Percentiles rank a stretch among this genome's conserved stretches.
Conservation (phyloP, 2,888 invertebrate species). For the Loripinus fragilis region DNA sequence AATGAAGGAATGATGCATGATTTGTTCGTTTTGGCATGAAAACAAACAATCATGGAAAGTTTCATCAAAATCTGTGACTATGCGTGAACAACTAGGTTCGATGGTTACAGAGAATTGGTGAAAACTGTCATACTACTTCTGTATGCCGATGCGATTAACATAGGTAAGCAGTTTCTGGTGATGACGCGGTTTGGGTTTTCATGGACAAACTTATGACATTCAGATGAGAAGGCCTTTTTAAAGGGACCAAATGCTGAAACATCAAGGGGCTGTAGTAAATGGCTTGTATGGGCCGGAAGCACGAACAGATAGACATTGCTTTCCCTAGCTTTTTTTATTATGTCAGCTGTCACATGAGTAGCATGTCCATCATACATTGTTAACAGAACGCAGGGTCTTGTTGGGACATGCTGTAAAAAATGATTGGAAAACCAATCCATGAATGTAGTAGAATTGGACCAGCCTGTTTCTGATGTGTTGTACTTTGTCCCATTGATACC, state of each 20-base stretch:
- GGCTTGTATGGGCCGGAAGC: slow-evolving; percentile 23
- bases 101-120: too few relatives aligned
- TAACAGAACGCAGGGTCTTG: slow-evolving; percentile 23
- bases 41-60: too few relatives aligned
- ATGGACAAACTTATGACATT: slow-evolving; percentile 27
- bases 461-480: slow-evolving; percentile 1
- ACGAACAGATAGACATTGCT: too few relatives aligned
- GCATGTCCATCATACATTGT: too few relatives aligned
- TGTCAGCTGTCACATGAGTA: too few relatives aligned
- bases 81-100: too few relatives aligned
- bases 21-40: too few relatives aligned
- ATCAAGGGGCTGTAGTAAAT: slow-evolving; percentile 23
- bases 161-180: neutral
- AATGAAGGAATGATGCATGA: too few relatives aligned
- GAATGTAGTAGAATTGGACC: slow-evolving; percentile 31
- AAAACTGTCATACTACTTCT: too few relatives aligned
- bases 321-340: too few relatives aligned
- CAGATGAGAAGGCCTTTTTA: slow-evolving; percentile 18
- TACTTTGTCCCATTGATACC: slow-evolving; percentile 15
- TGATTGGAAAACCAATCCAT: slow-evolving; percentile 40
- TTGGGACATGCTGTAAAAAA: slow-evolving; percentile 30
- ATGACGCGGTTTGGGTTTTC: neutral
- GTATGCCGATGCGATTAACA: too few relatives aligned
- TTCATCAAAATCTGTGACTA: too few relatives aligned
- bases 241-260: slow-evolving; percentile 23